These are phyloP conservation scores for Capricornis sumatraensis DNA, from an alignment of 2,113 vertebrate genomes.

Conservation along the genomic window DNA sequence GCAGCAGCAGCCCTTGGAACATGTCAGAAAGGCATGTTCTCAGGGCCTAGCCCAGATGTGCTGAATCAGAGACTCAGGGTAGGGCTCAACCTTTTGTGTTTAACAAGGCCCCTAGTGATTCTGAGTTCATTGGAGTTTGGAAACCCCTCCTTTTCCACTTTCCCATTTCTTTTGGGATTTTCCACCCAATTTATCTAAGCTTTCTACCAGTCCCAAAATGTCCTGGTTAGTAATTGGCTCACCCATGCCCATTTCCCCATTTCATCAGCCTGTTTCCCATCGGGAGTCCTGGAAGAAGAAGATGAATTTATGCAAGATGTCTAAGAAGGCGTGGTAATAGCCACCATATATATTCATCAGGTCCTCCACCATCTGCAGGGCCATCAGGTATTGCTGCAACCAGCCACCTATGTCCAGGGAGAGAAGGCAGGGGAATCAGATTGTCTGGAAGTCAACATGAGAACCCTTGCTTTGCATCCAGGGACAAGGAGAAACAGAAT, in stretches of 20 bases:
- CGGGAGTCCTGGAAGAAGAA: neutral
- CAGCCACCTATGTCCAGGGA: neutral
- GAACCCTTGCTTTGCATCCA: too few relatives aligned
- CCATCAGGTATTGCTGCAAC: constrained; percentile 55
- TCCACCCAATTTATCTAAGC: too few relatives aligned
- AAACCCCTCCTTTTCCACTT: neutral
- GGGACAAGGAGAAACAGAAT: neutral
- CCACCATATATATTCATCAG: constrained; percentile 28
- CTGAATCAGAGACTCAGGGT: neutral
- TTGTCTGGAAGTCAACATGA: neutral
- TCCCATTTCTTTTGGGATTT: neutral
- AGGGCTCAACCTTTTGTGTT: too few relatives aligned
- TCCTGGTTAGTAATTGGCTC: neutral
- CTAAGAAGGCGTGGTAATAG: constrained; percentile 53
- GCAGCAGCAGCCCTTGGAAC: neutral
- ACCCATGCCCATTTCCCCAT: neutral
- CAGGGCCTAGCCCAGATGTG: neutral
- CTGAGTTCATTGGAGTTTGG: neutral
- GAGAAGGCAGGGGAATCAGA: neutral
- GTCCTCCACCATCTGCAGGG: constrained; percentile 54
- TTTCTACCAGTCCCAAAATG: neutral
- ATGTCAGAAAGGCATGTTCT: neutral
- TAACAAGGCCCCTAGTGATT: neutral
- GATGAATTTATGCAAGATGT: neutral
- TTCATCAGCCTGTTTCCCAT: neutral